Evolutionary conservation across 2,888 invertebrate species (phyloP).

Genomic region (Drosophila bunnanda): DNA sequence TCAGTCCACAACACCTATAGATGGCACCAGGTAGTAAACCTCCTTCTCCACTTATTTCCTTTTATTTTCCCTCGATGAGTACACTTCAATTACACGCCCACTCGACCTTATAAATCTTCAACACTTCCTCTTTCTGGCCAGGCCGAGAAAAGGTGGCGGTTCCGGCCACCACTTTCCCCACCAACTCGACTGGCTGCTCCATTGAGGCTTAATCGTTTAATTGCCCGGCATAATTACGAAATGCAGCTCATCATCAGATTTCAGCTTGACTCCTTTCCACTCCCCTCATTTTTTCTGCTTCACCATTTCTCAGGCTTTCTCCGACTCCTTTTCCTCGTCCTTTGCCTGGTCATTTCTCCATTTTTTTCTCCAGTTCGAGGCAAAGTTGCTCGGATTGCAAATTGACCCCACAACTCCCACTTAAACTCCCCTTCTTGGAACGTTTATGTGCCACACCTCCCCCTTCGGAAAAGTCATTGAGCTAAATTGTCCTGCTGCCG

Average conservation of each 20-base stretch:
- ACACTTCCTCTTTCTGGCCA: slow-evolving; percentile 22
- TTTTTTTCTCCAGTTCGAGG: slow-evolving; percentile 33
- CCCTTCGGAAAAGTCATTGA: slow-evolving; percentile 50
- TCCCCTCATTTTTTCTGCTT: background rate
- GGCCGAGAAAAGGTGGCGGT: slow-evolving; percentile 19
- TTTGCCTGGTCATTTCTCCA: slow-evolving; percentile 15
- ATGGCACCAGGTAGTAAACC: too few relatives aligned
- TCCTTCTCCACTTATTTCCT: background rate
- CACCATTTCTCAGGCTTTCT: slow-evolving; percentile 1
- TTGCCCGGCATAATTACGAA: slow-evolving; percentile 78
- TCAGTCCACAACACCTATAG: background rate
- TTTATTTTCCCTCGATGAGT: slow-evolving; percentile 8
- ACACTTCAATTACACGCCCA: slow-evolving; percentile 57
- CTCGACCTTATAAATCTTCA: slow-evolving; percentile 55
- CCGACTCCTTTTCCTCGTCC: background rate
- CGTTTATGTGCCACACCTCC: slow-evolving; percentile 10
- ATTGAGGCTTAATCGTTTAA: slow-evolving; percentile 73
- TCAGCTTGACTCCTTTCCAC: slow-evolving; percentile 65
- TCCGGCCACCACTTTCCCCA: slow-evolving; percentile 3
- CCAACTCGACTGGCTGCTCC: slow-evolving; percentile 9
- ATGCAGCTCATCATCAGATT: slow-evolving; percentile 79
- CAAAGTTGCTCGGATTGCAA: slow-evolving; percentile 52
- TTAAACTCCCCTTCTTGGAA: slow-evolving; percentile 17
- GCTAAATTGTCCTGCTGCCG: slow-evolving; percentile 68
- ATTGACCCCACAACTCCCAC: slow-evolving; percentile 64